Conservation (phyloP, 2,113 vertebrate species). For the Dermatemys mawii region DNA sequence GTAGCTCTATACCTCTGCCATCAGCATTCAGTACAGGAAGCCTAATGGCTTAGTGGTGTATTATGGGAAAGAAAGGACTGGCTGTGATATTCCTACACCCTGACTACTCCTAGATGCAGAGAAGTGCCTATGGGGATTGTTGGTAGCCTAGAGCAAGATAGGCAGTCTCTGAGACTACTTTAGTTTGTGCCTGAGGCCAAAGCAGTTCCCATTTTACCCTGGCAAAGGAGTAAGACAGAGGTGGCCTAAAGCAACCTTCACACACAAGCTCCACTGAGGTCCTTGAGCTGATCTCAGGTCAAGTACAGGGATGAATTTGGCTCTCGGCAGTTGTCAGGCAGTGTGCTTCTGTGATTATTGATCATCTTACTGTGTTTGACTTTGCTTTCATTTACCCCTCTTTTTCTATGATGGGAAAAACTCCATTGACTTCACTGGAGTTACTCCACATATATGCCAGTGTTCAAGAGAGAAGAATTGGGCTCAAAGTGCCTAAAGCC, state of each 20-base stretch:
- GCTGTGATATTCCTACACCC: background rate
- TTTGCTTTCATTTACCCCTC: background rate
- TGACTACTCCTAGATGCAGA: background rate
- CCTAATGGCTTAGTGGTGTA: background rate
- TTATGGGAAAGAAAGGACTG: background rate
- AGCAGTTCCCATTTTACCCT: background rate
- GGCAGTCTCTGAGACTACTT: background rate
- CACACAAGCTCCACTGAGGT: background rate
- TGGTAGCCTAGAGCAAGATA: background rate
- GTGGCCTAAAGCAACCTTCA: background rate
- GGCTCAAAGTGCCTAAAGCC: background rate
- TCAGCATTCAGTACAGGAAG: background rate
- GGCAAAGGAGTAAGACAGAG: background rate
- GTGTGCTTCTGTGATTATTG: background rate
- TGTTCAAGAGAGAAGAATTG: background rate
- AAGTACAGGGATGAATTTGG: background rate
- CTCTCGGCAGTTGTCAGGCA: background rate
- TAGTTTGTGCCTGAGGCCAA: background rate
- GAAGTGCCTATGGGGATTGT: background rate
- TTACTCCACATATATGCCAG: background rate
- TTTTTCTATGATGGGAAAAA: background rate
- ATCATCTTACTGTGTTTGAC: background rate
- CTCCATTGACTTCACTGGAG: background rate
- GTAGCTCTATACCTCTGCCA: background rate
- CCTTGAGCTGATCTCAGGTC: background rate